Percentiles rank a stretch among this genome's conserved stretches.
These are phyloP conservation scores for Scaptomyza montana DNA, from an alignment of 1,140 invertebrate species.

Conservation along the genomic window DNA sequence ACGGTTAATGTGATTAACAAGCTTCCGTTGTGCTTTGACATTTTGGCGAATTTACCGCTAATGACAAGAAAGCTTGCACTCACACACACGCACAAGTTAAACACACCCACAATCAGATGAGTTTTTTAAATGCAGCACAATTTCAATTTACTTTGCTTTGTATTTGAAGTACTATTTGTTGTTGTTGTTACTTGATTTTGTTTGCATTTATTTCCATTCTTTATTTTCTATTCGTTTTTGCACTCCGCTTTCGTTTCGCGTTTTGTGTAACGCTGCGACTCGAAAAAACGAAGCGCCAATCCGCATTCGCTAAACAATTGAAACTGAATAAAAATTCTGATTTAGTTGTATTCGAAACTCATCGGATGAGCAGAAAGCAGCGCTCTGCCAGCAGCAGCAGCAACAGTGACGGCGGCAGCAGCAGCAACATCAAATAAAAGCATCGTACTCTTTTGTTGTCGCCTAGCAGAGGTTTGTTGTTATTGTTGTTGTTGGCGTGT, in stretches of 20 bases:
- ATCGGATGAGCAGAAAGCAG: constrained; percentile 75
- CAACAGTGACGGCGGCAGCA: constrained; percentile 29
- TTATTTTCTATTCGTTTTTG: constrained; percentile 25
- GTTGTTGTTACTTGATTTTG: constrained; percentile 2
- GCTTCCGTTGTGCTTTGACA: constrained; percentile 70
- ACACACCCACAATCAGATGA: constrained; percentile 6
- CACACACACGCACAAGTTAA: constrained; percentile 1
- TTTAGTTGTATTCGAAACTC: constrained; percentile 83
- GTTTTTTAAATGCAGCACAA: constrained; percentile 21
- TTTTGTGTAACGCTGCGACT: constrained; percentile 45
- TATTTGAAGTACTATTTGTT: constrained; percentile 11
- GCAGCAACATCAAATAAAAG: constrained; percentile 45
- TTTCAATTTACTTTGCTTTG: constrained; percentile 32
- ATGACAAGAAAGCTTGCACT: constrained; percentile 54
- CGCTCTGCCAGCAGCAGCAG: constrained; percentile 39
- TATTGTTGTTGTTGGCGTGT: constrained; percentile 39
- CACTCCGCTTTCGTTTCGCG: constrained; percentile 47
- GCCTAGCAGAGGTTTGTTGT: constrained; percentile 5
- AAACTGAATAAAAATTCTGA: constrained; percentile 84
- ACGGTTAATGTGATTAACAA: constrained; percentile 49
- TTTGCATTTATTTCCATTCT: constrained; percentile 18
- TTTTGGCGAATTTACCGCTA: constrained; percentile 57
- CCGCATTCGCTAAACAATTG: constrained; percentile 83
- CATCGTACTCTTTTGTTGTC: constrained; percentile 59
- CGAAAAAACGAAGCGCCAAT: constrained; percentile 59